These are phyloP conservation scores for Drosophila pectinifera DNA, from an alignment of 1,140 invertebrate species.

Conservation along the genomic window DNA sequence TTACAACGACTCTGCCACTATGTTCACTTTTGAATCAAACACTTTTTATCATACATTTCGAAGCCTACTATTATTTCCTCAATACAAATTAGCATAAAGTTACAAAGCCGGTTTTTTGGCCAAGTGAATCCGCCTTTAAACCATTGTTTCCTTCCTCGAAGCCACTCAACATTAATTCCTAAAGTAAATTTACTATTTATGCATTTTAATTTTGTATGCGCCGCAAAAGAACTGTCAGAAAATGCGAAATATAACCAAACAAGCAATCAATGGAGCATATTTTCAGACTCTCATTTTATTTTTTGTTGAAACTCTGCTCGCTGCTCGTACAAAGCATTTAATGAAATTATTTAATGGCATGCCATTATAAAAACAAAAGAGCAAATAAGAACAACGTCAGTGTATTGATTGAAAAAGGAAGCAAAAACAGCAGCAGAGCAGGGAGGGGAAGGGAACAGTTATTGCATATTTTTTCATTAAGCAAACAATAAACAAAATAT, in stretches of 20 bases:
- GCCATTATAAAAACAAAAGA: constrained; percentile 78
- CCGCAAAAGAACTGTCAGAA: constrained; percentile 48
- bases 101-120: not conserved
- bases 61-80: not conserved
- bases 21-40: constrained; percentile 3
- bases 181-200: constrained; percentile 10
- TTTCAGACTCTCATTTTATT: constrained; percentile 28
- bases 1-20: constrained; percentile 7
- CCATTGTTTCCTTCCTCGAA: not conserved
- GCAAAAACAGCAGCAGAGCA: constrained; percentile 25
- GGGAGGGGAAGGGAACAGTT: constrained; percentile 14
- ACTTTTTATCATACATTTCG: not conserved
- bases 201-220: constrained; percentile 2
- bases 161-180: constrained; percentile 1
- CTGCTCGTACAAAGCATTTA: constrained; percentile 69
- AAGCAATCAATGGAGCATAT: constrained; percentile 63
- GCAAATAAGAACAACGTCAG: constrained; percentile 45
- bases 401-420: constrained; percentile 38
- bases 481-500: constrained; percentile 45
- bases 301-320: constrained; percentile 37
- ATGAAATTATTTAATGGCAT: constrained; percentile 81
- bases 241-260: constrained; percentile 30
- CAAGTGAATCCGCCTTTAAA: not conserved
- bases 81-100: not conserved
- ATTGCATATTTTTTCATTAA: constrained; percentile 45